Evolutionary conservation across 2,113 vertebrate species (phyloP), one percentile per base, ranked within the genome.

Genomic region (Sphaerodactylus townsendi): DNA sequence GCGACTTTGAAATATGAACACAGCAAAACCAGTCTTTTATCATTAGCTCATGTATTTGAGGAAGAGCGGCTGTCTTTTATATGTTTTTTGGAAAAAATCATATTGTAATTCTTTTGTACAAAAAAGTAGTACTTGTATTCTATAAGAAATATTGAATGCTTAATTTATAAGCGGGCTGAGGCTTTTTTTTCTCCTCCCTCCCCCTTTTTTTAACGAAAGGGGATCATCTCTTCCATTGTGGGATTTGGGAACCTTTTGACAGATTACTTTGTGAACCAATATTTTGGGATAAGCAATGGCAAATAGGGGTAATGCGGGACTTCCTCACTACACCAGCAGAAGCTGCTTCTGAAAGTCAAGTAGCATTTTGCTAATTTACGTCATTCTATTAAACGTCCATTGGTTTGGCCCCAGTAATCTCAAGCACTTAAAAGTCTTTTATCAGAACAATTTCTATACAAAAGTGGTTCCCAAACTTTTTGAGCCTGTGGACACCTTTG

Each of bases 241-340:
- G 92, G 95, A 95, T 91, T 92, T 93, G 92, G 94, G 94, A 94
- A 95, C 92, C 93, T 96, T 28, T 94, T 95, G 86, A 93, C 92
- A 94, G 95, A 96, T n/a, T 97, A 93, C 95, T 98, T 96, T 98
- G 96, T 97, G 98, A 98, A 98, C 97, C 97, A 98, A 97, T 97
- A 96, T 97, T 97, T 97, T 96, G 90, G 96, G 96, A 92, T 71
- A 95, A 96, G 94, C 86, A 85, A 93, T 95, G 92, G 95, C 94
- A 59, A 62, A 44, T 94, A 94, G 95, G 94, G 95, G 95, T 94
- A 94, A 93, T 91, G 94, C 93, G 96, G 93, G 95, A 95, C 95
- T 95, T 94, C 90, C 88, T 94, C 91, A 90, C 85, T 92, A 93
- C 95, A 96, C 95, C 96, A 97, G 96, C 97, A 96, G 92, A 94